Evolutionary conservation across 2,113 vertebrate genomes (phyloP).

Genomic region (Cochlearius cochlearius): DNA sequence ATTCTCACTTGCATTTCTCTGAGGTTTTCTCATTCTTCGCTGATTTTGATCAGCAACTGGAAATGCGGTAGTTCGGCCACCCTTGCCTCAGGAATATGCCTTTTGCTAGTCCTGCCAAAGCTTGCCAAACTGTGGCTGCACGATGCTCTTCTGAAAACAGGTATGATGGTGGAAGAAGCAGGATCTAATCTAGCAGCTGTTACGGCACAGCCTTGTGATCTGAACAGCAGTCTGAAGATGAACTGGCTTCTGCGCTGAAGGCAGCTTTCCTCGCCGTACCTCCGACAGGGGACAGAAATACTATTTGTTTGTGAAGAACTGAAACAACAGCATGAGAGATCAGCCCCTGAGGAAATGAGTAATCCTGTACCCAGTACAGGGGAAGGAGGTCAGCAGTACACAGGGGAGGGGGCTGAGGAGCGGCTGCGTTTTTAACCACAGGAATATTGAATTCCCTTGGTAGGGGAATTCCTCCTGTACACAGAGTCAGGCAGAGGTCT

Average conservation of each 20-base stretch:
- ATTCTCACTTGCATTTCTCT: neutral
- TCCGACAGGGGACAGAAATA: neutral
- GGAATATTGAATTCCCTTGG: neutral
- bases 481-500: neutral
- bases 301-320: neutral
- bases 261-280: neutral
- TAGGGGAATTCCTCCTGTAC: neutral
- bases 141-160: neutral
- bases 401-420: neutral
- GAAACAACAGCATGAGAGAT: neutral
- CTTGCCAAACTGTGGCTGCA: neutral
- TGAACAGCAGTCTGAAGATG: neutral
- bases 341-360: neutral
- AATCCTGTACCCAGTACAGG: neutral
- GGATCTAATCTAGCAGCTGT: neutral
- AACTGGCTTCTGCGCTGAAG: neutral
- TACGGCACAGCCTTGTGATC: neutral
- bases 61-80: neutral
- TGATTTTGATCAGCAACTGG: neutral
- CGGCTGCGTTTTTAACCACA: neutral
- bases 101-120: neutral
- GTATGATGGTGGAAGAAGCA: neutral
- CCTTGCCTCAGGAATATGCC: neutral
- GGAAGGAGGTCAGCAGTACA: neutral
- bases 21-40: neutral